phyloP scores from a whole-genome alignment of 1,140 invertebrate species.

The Bombus pascuorum region DNA sequence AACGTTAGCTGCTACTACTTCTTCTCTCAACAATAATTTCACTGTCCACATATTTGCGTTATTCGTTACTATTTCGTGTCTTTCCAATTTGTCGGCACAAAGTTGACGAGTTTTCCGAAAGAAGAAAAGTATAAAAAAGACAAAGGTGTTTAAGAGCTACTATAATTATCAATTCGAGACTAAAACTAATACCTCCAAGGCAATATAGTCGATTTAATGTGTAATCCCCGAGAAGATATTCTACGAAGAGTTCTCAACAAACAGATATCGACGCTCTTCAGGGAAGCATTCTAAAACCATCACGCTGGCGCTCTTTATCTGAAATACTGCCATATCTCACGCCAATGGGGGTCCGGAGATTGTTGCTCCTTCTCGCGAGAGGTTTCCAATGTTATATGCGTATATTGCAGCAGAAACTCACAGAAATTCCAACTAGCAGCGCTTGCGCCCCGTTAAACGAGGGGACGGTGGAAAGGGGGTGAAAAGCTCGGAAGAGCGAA shows the following conservation, averaged over 20 bases:
- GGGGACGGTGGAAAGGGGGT: slow-evolving; percentile 17
- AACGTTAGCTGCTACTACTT: background rate
- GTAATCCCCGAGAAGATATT: background rate
- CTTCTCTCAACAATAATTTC: background rate
- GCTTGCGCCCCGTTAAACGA: slow-evolving; percentile 58
- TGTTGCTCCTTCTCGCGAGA: slow-evolving; percentile 57
- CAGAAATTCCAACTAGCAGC: slow-evolving; percentile 60
- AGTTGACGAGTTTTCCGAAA: too few relatives aligned
- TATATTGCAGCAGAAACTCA: slow-evolving; percentile 59
- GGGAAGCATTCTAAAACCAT: slow-evolving; percentile 12
- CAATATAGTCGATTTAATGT: background rate
- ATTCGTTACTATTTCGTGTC: too few relatives aligned
- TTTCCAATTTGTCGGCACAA: too few relatives aligned
- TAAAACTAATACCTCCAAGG: background rate
- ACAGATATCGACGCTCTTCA: background rate
- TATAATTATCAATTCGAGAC: background rate
- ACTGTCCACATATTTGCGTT: too few relatives aligned
- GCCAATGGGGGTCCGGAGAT: slow-evolving; percentile 16
- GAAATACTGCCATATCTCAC: slow-evolving; percentile 33
- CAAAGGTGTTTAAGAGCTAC: too few relatives aligned
- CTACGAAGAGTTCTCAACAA: background rate
- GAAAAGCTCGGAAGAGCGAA: slow-evolving; percentile 60
- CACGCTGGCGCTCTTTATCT: background rate
- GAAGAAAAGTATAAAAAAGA: too few relatives aligned
- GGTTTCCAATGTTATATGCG: slow-evolving; percentile 38